Evolutionary conservation across 2,797 vertebrate genomes (phyloP).

Genomic region (Smutsia temminckii): DNA sequence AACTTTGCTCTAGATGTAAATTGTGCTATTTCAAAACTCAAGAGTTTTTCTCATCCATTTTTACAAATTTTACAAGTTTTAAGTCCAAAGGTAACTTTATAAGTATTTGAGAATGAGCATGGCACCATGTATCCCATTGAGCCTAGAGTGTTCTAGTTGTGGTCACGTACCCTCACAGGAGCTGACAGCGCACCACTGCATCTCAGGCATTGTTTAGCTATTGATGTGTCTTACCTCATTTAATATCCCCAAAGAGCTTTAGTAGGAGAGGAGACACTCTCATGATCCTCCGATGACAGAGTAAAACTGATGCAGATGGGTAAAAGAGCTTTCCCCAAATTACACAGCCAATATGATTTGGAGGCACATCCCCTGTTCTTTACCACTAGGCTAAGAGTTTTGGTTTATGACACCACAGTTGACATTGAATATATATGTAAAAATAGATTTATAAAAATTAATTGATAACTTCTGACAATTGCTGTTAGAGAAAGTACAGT

Average conservation of each 20-base stretch:
- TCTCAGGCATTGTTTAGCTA: background rate
- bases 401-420: background rate
- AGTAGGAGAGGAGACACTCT: background rate
- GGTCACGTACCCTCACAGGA: background rate
- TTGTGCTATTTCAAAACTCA: background rate
- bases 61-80: background rate
- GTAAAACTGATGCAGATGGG: background rate
- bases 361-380: background rate
- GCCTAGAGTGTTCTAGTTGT: background rate
- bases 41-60: background rate
- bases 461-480: conserved; percentile 25
- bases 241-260: background rate
- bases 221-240: background rate
- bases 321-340: background rate
- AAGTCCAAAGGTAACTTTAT: background rate
- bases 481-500: background rate
- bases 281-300: background rate
- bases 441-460: background rate
- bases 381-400: background rate
- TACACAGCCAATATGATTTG: background rate
- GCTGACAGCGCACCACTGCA: rapidly evolving
- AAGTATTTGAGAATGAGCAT: background rate
- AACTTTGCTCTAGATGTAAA: conserved; percentile 4
- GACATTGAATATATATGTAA: background rate
- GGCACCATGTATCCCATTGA: background rate